Conservation (phyloP, 2,888 invertebrate species). For the Allacma fusca region DNA sequence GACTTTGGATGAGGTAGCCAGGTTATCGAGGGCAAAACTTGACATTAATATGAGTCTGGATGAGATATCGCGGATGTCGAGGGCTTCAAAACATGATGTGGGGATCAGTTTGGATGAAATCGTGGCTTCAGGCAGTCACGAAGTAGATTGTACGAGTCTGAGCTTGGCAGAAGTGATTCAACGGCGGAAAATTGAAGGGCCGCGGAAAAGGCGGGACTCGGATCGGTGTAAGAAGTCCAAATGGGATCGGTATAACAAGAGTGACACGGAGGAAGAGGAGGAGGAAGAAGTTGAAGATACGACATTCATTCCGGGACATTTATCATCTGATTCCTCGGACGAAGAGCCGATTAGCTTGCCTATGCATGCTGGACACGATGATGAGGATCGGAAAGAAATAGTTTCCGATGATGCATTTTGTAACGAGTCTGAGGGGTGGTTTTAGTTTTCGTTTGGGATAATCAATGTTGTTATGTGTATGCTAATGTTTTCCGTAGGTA, state of each 20-base stretch:
- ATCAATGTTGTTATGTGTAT: background rate
- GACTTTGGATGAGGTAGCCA: background rate
- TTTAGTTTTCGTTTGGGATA: too few species aligned
- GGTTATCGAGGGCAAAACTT: background rate
- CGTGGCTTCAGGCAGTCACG: background rate
- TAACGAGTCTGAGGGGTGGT: background rate
- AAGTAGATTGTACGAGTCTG: background rate
- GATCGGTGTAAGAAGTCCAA: slow-evolving; percentile 15
- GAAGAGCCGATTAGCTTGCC: slow-evolving; percentile 25
- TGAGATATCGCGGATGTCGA: background rate
- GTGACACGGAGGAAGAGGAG: slow-evolving; percentile 30
- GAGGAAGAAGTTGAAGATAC: slow-evolving; percentile 43
- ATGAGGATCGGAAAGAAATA: background rate
- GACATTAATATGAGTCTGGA: background rate
- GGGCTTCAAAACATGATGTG: background rate
- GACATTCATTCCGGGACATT: background rate
- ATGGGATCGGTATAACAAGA: slow-evolving; percentile 37
- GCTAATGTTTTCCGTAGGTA: too few species aligned
- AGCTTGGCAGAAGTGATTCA: background rate
- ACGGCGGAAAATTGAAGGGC: background rate
- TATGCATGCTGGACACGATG: background rate
- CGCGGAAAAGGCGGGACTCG: background rate
- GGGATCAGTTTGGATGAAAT: background rate
- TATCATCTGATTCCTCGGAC: background rate
- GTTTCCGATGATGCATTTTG: background rate